Evolutionary conservation across 2,888 invertebrate species (phyloP), one percentile per base, ranked within the genome.

Genomic region (Macrophya alboannulata): DNA sequence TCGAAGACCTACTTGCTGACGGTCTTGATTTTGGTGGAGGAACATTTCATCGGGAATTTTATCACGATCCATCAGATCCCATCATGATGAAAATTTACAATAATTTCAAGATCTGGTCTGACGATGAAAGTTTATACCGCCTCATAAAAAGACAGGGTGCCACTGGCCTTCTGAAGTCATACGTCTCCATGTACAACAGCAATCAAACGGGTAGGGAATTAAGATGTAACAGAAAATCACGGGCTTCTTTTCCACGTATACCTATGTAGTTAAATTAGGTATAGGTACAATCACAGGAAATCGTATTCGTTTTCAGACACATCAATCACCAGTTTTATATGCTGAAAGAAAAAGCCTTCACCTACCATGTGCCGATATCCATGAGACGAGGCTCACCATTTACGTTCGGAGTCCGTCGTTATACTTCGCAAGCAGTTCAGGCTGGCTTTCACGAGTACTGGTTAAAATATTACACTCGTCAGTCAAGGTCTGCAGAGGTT

Each of bases 301-400:
- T 62, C 4, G 25, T 9, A 21, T 12, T 21, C 8, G 12, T 43
- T 45, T 31, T 1, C 74, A 74, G 74, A 9, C 12, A 21, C 21
- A 4, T 2, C 12, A 74, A 4, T 43, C 21, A 55, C 31, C 77
- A 6, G 31, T 37, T 83, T n/a, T 71, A 25, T n/a, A 37, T 83
- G 48, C 25, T 83, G 37, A 17, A 40, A 12, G 71, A 83, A 9
- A 83, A 71, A 45, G 12, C 51, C 37, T 48, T 68, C 48, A 83
- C 68, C 17, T 83, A 12, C n/a, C 71, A 68, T n/a, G 31, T 51
- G 6, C 83, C 83, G 17, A 83, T 83, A 21, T 1, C 59, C 17
- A 51, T 68, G 83, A 83, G 68, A 68, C 68, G 71, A 37, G 68
- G 83, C 25, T 83, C 71, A 37, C 83, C 83, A 9, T 71, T 83